A percentile compares a stretch with the other conserved stretches of the same genome.
phyloP scores from a whole-genome alignment of 1,140 invertebrate genomes.

The Philopotamus ludificatus region DNA sequence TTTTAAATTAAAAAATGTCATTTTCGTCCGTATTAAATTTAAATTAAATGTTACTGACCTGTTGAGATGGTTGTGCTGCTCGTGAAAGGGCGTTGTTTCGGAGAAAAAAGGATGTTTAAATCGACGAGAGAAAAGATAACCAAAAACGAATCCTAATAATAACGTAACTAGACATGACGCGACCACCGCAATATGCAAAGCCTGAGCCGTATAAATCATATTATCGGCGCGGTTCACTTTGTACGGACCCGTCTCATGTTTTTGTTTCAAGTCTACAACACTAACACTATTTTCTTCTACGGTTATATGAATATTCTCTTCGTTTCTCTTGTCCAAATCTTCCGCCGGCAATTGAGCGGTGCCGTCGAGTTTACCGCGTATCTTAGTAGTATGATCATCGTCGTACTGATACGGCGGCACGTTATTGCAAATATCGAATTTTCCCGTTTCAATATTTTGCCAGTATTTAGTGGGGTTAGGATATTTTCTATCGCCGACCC shows the following conservation, averaged over 20 bases:
- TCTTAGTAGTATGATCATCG: constrained; percentile 21
- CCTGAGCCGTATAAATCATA: constrained; percentile 75
- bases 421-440: constrained; percentile 66
- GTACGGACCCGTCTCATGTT: constrained; percentile 43
- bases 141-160: constrained; percentile 78
- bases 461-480: constrained; percentile 67
- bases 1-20: constrained; percentile 1
- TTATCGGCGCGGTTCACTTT: constrained; percentile 61
- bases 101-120: constrained; percentile 70
- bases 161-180: constrained; percentile 76
- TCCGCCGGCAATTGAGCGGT: constrained; percentile 25
- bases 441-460: constrained; percentile 71
- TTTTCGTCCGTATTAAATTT: background rate
- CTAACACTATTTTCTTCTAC: constrained; percentile 16
- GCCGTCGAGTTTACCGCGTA: constrained; percentile 32
- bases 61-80: constrained; percentile 61
- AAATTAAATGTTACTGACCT: constrained; percentile 45
- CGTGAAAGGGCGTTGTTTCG: constrained; percentile 70
- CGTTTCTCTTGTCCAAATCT: constrained; percentile 29
- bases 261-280: constrained; percentile 30
- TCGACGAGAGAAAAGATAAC: constrained; percentile 77
- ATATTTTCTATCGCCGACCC: constrained; percentile 64
- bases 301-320: background rate
- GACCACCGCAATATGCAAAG: constrained; percentile 74
- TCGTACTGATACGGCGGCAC: constrained; percentile 48